Base-by-base conservation (phyloP, 2,888 invertebrate species). In the Pegoplata infirma region DNA sequence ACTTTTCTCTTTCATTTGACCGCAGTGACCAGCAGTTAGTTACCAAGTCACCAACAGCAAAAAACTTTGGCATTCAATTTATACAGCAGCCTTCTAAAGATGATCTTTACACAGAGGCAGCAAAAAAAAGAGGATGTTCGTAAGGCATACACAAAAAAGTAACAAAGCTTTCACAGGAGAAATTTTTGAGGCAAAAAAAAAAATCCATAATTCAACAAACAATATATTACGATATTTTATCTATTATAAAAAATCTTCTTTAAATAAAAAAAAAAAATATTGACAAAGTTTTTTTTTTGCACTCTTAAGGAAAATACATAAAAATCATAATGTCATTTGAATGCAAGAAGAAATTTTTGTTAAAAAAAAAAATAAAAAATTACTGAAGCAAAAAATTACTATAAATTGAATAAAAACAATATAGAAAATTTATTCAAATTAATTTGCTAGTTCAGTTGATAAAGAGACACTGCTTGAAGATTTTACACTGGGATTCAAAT, bases 1-100 rank as follows among this genome's bases (percentile, higher is more conserved):
- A 16, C 71, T 61, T 81, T 82, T 82, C 82, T 80, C 82, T 82
- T 82, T 82, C 82, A 77, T 82, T 82, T 81, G 82, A 81, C 82
- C 80, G 80, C 80, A 77, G 76, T 81, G 81, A 80, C 77, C 82
- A 81, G 53, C 36, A 40, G 36, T 40, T 40, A 12, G 36, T 40
- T 40, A 40, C 36, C n/a, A n/a, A 44, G 59, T 61, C 59, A 72
- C 46, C 72, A 72, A 59, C 61, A 72, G 21, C 21, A 21, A n/a
- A 66, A 40, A 49, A 59, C 8, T 53, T 47, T 63, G 36, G 66
- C 71, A 58, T 53, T 25, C 5, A 23, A 25, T 25, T n/a, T 25
- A 53, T n/a, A 44, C 58, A 68, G 61, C 28, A 56, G 75, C 44
- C 72, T 68, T 66, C 46, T 63, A 51, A 66, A 69, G 74, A 78